These are phyloP conservation scores for Motacilla alba DNA, from an alignment of 2,113 vertebrate species.

Conservation along the genomic window DNA sequence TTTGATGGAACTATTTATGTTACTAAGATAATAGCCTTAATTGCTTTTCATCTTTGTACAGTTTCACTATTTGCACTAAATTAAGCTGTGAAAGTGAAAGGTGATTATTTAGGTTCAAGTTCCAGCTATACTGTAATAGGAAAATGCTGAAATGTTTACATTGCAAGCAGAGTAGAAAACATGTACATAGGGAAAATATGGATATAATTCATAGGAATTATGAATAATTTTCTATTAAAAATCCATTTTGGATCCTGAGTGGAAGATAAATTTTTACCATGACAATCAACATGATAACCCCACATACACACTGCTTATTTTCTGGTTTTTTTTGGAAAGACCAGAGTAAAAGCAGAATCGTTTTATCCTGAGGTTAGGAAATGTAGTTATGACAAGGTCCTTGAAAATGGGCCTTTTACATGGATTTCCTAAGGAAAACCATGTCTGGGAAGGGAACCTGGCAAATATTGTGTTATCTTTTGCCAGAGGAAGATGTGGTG, in stretches of 20 bases:
- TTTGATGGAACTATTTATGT: not conserved
- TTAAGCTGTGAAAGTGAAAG: not conserved
- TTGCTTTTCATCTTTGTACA: not conserved
- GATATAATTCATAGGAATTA: not conserved
- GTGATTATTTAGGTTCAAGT: not conserved
- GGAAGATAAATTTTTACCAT: not conserved
- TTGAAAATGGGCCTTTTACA: not conserved
- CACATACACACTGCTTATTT: not conserved
- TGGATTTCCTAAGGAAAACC: not conserved
- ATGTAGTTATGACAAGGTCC: not conserved
- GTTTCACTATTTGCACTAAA: slow-evolving; percentile 8
- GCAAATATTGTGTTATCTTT: not conserved
- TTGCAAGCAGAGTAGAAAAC: not conserved
- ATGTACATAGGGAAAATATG: not conserved
- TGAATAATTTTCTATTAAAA: not conserved
- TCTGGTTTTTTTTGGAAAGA: not conserved
- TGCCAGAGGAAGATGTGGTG: not conserved
- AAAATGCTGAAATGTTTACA: not conserved
- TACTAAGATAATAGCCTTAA: not conserved
- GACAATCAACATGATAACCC: not conserved
- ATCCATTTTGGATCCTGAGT: not conserved
- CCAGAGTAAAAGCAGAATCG: not conserved
- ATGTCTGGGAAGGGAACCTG: not conserved
- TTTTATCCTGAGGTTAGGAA: not conserved
- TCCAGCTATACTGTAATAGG: not conserved